phyloP scores from a whole-genome alignment of 1,140 invertebrate species.

The Thaumetopoea pityocampa region DNA sequence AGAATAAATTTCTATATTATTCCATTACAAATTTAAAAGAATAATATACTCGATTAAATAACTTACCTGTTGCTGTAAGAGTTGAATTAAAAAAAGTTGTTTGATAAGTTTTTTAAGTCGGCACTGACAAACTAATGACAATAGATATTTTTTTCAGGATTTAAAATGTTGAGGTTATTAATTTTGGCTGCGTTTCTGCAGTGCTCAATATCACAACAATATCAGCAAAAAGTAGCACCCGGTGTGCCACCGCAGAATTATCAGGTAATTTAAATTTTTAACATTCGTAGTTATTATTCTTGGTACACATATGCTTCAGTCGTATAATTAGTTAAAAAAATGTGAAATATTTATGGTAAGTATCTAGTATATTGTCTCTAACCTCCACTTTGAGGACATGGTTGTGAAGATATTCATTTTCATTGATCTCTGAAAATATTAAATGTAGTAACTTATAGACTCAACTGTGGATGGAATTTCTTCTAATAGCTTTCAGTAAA shows the following conservation, averaged over 20 bases:
- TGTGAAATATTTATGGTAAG: too few species aligned
- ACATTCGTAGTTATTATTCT: too few species aligned
- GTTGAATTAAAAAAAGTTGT: slow-evolving; percentile 11
- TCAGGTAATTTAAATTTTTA: slow-evolving; percentile 43
- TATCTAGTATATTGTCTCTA: too few species aligned
- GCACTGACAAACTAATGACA: slow-evolving; percentile 1
- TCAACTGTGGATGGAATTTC: too few species aligned
- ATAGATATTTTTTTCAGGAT: slow-evolving; percentile 25
- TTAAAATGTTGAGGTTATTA: slow-evolving; percentile 47
- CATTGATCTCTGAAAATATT: too few species aligned
- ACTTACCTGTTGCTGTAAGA: slow-evolving; percentile 5
- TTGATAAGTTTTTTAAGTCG: background rate
- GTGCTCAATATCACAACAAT: slow-evolving; percentile 52
- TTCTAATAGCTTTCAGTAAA: too few species aligned
- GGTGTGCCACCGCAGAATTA: slow-evolving; percentile 65
- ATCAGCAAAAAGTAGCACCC: slow-evolving; percentile 65
- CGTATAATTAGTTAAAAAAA: too few species aligned
- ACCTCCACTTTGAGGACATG: too few species aligned
- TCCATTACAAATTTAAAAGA: slow-evolving; percentile 11
- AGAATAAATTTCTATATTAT: slow-evolving; percentile 22
- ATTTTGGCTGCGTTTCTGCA: slow-evolving; percentile 47
- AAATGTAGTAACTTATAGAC: too few species aligned
- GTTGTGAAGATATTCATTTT: too few species aligned
- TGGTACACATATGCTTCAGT: too few species aligned
- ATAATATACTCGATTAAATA: slow-evolving; percentile 1